Conservation (phyloP, 2,113 vertebrate species). For the Triplophysa rosa region DNA sequence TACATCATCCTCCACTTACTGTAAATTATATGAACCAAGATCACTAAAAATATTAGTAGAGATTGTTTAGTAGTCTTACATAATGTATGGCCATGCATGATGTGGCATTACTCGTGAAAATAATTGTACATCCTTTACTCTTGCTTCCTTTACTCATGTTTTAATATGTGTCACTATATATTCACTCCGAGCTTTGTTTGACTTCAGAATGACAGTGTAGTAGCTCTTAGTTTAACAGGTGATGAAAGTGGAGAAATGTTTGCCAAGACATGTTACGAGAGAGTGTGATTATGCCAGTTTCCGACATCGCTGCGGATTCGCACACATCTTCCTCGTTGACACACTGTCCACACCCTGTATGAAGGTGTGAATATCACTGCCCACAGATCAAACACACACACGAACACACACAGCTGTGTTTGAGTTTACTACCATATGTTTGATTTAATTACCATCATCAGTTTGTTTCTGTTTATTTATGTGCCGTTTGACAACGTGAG, state of each 20-base stretch:
- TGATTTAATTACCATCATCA: constrained; percentile 47
- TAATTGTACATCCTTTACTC: background rate
- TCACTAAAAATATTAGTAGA: too few relatives aligned
- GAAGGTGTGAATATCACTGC: constrained; percentile 26
- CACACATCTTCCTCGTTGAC: constrained; percentile 21
- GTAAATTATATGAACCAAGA: too few relatives aligned
- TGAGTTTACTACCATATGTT: constrained; percentile 47
- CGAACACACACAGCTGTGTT: constrained; percentile 42
- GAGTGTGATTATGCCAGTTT: background rate
- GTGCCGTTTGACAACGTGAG: constrained; percentile 28
- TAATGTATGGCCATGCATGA: too few relatives aligned
- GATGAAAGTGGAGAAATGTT: background rate
- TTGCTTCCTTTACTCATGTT: too few relatives aligned
- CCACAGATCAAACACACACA: constrained; percentile 25
- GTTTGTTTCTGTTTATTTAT: constrained; percentile 32
- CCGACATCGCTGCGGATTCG: background rate
- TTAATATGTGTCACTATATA: too few relatives aligned
- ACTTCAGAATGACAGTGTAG: background rate
- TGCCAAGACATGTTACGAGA: background rate
- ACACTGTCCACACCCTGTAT: constrained; percentile 24
- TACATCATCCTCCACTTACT: too few relatives aligned
- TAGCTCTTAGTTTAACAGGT: background rate
- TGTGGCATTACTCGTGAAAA: too few relatives aligned
- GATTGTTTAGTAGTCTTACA: too few relatives aligned
- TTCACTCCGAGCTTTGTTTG: too few relatives aligned